phyloP scores from a whole-genome alignment of 2,888 invertebrate species.

The Nemapogon koenigi region DNA sequence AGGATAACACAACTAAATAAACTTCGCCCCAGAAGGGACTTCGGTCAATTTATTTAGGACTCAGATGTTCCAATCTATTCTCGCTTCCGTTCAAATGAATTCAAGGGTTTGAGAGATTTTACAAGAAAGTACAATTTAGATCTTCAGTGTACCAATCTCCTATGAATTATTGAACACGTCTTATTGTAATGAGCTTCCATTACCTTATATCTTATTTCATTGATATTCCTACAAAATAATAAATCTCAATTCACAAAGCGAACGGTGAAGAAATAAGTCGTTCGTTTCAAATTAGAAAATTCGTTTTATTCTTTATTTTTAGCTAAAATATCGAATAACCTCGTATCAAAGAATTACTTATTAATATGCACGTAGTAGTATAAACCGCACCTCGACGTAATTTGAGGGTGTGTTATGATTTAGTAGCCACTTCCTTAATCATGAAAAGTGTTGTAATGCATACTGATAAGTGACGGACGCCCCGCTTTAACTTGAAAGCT shows the following conservation, averaged over 20 bases:
- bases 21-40: slow-evolving; percentile 22
- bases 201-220: too few species aligned
- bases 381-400: slow-evolving; percentile 26
- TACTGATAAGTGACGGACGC: slow-evolving; percentile 15
- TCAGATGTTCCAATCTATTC: slow-evolving; percentile 13
- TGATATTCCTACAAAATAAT: too few species aligned
- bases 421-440: slow-evolving; percentile 38
- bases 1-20: slow-evolving; percentile 33
- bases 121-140: not conserved
- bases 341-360: not conserved
- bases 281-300: too few species aligned
- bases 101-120: slow-evolving; percentile 1
- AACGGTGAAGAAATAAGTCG: too few species aligned
- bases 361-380: slow-evolving; percentile 19
- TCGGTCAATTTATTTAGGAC: slow-evolving; percentile 45
- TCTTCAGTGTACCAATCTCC: too few species aligned
- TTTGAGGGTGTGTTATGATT: slow-evolving; percentile 37
- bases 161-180: not conserved
- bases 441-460: slow-evolving; percentile 31
- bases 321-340: not conserved
- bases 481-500: slow-evolving; percentile 6
- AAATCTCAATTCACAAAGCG: too few species aligned
- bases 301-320: not conserved
- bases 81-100: slow-evolving; percentile 5
- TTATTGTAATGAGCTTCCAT: not conserved